Conservation (phyloP, 2,888 invertebrate genomes). For the Athripsodes cinereus region DNA sequence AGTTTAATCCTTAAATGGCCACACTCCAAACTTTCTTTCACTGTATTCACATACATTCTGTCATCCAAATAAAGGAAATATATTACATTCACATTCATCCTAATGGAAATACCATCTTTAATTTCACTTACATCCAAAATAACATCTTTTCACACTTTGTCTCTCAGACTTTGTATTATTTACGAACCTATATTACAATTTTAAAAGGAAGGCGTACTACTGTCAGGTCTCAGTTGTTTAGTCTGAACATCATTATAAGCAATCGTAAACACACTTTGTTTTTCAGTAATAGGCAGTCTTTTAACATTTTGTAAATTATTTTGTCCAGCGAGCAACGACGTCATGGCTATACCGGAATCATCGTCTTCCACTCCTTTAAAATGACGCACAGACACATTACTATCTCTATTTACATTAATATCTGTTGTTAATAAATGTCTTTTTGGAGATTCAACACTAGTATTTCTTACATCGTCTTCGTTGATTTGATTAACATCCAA, state of each 20-base stretch:
- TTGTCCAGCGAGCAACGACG: conserved; percentile 47
- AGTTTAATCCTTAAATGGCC: too few relatives aligned
- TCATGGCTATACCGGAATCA: conserved; percentile 75
- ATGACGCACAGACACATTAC: conserved; percentile 25
- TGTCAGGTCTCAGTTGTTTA: conserved; percentile 72
- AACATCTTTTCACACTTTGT: background rate
- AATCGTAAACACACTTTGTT: conserved; percentile 89
- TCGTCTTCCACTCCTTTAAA: conserved; percentile 53
- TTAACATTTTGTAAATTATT: conserved; percentile 47
- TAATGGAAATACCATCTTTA: too few relatives aligned
- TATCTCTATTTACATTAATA: conserved; percentile 36
- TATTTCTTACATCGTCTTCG: conserved; percentile 35
- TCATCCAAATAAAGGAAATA: too few relatives aligned
- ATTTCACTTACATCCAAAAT: too few relatives aligned
- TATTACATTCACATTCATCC: too few relatives aligned
- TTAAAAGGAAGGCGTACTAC: conserved; percentile 63
- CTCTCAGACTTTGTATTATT: background rate
- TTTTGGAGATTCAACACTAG: conserved; percentile 48
- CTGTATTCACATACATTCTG: too few relatives aligned
- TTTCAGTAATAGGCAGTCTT: conserved; percentile 69
- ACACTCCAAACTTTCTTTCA: too few relatives aligned
- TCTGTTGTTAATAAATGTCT: conserved; percentile 43
- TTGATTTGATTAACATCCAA: conserved; percentile 8
- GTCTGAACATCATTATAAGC: conserved; percentile 89
- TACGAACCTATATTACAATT: background rate